Evolutionary conservation across 2,888 invertebrate genomes (phyloP), one percentile per base, ranked within the genome.

Genomic region (Branchipolynoe longqiensis): DNA sequence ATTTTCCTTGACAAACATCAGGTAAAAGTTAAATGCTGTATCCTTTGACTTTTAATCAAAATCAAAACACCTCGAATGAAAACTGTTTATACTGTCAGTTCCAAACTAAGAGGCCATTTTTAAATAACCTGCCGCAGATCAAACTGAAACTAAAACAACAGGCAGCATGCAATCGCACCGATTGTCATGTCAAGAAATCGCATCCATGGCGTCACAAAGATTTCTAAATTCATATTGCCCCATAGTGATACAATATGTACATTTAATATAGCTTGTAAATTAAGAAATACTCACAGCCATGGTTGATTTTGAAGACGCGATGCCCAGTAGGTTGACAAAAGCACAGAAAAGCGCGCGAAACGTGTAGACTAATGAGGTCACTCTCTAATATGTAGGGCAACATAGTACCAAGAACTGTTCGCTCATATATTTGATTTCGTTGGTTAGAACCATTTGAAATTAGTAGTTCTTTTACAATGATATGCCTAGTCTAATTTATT

Each of bases 61-160:
- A 62, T 62, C 28, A 31, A 62, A 8, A 22, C 25, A 25, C 6
- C n/a, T n/a, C n/a, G n/a, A n/a, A n/a, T n/a, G n/a, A n/a, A n/a
- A n/a, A n/a, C n/a, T n/a, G n/a, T n/a, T n/a, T n/a, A n/a, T n/a
- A n/a, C n/a, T n/a, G n/a, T n/a, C n/a, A n/a, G n/a, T n/a, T n/a
- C n/a, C n/a, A n/a, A n/a, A n/a, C n/a, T n/a, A 28, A 69, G 69
- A 69, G n/a, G 69, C 69, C 69, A 69, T 69, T 25, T 69, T 69
- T 69, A 69, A 69, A 69, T 69, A 33, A 38, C 33, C n/a, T 4
- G 22, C 33, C 22, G n/a, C 69, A 69, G 38, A 18, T 0, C 36
- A 28, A 28, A 28, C n/a, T 4, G 3, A 18, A 14, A 1, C 2
- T 31, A 62, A 25, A 28, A 25, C 2, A 1, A 14, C 62, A 14